Evolutionary conservation across 1,140 invertebrate genomes (phyloP), one percentile per base, ranked within the genome.

Genomic region (Solen grandis): DNA sequence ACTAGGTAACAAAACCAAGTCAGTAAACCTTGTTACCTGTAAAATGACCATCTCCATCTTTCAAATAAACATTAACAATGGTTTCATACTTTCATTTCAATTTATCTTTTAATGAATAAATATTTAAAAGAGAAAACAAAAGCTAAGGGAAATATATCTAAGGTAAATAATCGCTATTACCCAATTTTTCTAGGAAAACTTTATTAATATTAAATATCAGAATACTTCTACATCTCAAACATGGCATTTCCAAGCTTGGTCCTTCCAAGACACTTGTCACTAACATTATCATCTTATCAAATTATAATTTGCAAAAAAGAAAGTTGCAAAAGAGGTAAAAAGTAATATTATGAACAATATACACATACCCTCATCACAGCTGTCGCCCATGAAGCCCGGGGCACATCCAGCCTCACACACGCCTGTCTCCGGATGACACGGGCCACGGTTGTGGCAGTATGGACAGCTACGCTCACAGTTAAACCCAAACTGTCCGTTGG

Each of bases 351-450:
- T 35, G 19, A n/a, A 10, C 13, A 14, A 70, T 29, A 27, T 70
- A 5, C 0, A 65, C 50, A 65, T 73, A 83, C 81, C 68, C 41
- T 54, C 57, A 59, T 77, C 68, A 54, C 81, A 83, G 33, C 55
- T 73, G 0, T 16, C 4, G 0, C 81, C 81, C 54, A 38, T 68
- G 50, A 54, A 83, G 38, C 81, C 81, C 27, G 57, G 57, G 1
- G 54, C 10, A 65, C 81, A 83, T 2, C 81, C 81, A 22, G 19
- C 4, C 16, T 60, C 63, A 69, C 81, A 83, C 2, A 59, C 50
- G 16, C 81, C 81, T 5, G 81, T 78, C 25, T 41, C 66, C 14
- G 66, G 72, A 41, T 78, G 36, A 65, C 81, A 83, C 5, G 68
- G 50, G 3, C 73, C 72, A 13, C 66, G 50, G 38, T 78, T 70